Percentiles rank a stretch among this genome's conserved stretches.
Conservation (phyloP, 2,113 vertebrate species). For the Meles meles region DNA sequence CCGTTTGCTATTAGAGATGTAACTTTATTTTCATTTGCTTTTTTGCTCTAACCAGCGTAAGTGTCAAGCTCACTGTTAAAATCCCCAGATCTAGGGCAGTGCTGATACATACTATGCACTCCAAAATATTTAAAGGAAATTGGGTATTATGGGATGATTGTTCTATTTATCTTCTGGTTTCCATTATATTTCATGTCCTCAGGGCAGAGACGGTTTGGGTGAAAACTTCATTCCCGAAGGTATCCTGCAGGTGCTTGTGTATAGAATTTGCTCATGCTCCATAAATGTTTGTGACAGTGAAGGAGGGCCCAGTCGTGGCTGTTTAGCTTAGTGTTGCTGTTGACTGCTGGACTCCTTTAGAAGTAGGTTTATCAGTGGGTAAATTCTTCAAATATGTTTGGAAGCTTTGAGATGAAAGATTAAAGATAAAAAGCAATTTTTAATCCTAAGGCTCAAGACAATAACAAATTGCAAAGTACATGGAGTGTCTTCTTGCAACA, state of each 20-base stretch:
- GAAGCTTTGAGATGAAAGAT: not conserved
- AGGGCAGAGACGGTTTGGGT: not conserved
- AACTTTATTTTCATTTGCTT: not conserved
- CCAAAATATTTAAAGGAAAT: not conserved
- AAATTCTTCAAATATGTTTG: not conserved
- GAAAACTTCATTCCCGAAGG: too few species aligned
- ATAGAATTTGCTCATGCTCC: not conserved
- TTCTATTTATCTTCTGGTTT: not conserved
- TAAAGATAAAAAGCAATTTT: not conserved
- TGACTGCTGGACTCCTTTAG: not conserved
- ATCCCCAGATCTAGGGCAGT: not conserved
- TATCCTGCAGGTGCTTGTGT: not conserved
- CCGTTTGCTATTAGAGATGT: not conserved
- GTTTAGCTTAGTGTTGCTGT: not conserved
- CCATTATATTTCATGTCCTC: not conserved
- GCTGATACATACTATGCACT: not conserved
- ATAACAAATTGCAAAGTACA: not conserved
- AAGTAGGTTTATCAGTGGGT: not conserved
- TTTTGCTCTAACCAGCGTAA: not conserved
- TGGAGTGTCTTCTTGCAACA: not conserved
- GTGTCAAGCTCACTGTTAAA: not conserved
- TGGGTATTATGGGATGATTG: not conserved
- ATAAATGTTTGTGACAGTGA: not conserved
- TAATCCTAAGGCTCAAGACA: not conserved
- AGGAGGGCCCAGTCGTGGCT: not conserved